A percentile compares a stretch with the other conserved stretches of the same genome.
These are phyloP conservation scores for Epinephelus moara DNA, from an alignment of 2,113 vertebrate genomes.

Conservation along the genomic window DNA sequence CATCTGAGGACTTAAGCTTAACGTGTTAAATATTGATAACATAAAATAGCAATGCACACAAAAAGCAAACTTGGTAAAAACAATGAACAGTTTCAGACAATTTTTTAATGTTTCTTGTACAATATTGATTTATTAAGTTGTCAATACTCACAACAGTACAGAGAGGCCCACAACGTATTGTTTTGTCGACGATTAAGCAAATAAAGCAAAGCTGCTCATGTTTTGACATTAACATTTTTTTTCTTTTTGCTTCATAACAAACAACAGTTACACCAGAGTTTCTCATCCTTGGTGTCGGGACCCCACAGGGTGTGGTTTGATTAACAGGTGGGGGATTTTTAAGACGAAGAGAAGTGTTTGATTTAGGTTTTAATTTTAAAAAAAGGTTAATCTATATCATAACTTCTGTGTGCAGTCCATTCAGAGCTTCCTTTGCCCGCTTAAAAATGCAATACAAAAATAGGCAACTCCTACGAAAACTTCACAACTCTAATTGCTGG, in stretches of 20 bases:
- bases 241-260: neutral
- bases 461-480: rapidly evolving
- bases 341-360: neutral
- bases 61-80: neutral
- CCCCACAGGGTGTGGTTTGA: neutral
- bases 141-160: constrained; percentile 15
- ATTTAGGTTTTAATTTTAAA: neutral
- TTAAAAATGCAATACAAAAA: neutral
- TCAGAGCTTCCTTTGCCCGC: neutral
- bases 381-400: neutral
- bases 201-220: neutral
- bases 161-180: neutral
- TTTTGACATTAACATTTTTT: neutral
- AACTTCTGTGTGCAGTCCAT: neutral
- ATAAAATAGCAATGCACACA: neutral
- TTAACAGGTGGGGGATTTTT: neutral
- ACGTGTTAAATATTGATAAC: too few relatives aligned
- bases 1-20: neutral
- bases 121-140: constrained; percentile 7
- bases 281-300: constrained; percentile 22
- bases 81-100: neutral
- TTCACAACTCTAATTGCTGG: neutral
- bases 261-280: constrained; percentile 19
- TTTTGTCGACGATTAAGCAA: neutral
- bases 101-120: neutral